Conservation (phyloP, 2,888 invertebrate genomes). For the Nomada fabriciana region DNA sequence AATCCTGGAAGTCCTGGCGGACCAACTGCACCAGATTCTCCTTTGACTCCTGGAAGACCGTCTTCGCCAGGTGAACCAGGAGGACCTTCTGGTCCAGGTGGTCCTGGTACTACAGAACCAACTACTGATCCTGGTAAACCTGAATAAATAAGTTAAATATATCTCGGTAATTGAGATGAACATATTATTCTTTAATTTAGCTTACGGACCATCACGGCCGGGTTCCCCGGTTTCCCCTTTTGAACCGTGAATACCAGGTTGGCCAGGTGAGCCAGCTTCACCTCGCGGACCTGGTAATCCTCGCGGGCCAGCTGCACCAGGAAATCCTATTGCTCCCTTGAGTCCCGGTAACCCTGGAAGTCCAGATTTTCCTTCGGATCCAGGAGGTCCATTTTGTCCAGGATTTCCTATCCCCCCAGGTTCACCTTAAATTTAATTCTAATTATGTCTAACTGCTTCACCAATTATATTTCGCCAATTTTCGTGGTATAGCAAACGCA, state of each 20-base stretch:
- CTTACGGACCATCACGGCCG: slow-evolving; percentile 67
- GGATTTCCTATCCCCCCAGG: slow-evolving; percentile 81
- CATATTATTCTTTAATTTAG: neutral
- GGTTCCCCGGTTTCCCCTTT: slow-evolving; percentile 65
- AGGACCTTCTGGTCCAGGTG: slow-evolving; percentile 88
- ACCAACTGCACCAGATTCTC: slow-evolving; percentile 88
- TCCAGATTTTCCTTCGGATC: slow-evolving; percentile 79
- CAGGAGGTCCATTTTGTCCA: slow-evolving; percentile 79
- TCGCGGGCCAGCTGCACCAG: slow-evolving; percentile 80
- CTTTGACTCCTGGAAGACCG: slow-evolving; percentile 90
- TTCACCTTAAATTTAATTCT: slow-evolving; percentile 68
- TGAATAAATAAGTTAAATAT: slow-evolving; percentile 10
- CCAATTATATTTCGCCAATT: neutral
- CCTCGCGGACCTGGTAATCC: slow-evolving; percentile 65
- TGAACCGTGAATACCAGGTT: slow-evolving; percentile 72
- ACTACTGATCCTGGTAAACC: slow-evolving; percentile 81
- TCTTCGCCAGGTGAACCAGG: slow-evolving; percentile 89
- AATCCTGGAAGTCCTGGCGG: slow-evolving; percentile 85
- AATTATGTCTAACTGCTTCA: neutral
- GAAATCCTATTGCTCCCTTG: slow-evolving; percentile 75
- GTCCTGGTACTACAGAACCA: slow-evolving; percentile 85
- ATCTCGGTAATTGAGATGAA: neutral
- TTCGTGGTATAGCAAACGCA: too few relatives aligned
- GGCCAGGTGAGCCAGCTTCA: slow-evolving; percentile 75
- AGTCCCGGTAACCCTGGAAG: slow-evolving; percentile 78